Evolutionary conservation across 2,888 invertebrate species (phyloP).

Genomic region (Herminia tarsipennalis): DNA sequence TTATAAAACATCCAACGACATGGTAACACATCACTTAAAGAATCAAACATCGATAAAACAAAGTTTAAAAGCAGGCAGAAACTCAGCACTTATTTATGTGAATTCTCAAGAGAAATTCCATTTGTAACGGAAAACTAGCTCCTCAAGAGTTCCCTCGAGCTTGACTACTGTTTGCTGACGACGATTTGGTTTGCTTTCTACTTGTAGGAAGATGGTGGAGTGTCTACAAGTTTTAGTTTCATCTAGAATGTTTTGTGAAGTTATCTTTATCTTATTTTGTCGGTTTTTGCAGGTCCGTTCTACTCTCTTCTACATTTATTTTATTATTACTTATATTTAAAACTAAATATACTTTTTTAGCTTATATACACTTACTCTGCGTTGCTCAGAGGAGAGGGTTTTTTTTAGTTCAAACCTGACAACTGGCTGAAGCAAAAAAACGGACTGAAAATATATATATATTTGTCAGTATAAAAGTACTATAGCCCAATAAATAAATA

Average conservation of each 20-base stretch:
- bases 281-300: too few relatives aligned
- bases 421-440: too few relatives aligned
- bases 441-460: too few relatives aligned
- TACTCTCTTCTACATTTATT: too few relatives aligned
- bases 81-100: background rate
- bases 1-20: background rate
- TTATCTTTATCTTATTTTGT: too few relatives aligned
- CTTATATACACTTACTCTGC: too few relatives aligned
- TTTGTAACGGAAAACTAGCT: constrained; percentile 13
- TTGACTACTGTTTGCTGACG: constrained; percentile 6
- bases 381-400: too few relatives aligned
- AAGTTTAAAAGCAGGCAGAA: background rate
- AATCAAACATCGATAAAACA: background rate
- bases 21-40: background rate
- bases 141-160: background rate
- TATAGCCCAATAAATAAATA: too few relatives aligned
- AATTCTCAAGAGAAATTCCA: background rate
- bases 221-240: background rate
- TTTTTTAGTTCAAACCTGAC: too few relatives aligned
- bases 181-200: constrained; percentile 3
- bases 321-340: too few relatives aligned
- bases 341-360: too few relatives aligned
- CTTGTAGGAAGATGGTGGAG: background rate
- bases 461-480: too few relatives aligned
- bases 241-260: background rate